These are phyloP conservation scores for Microplitis deprimator DNA, from an alignment of 2,888 invertebrate genomes.

Conservation along the genomic window DNA sequence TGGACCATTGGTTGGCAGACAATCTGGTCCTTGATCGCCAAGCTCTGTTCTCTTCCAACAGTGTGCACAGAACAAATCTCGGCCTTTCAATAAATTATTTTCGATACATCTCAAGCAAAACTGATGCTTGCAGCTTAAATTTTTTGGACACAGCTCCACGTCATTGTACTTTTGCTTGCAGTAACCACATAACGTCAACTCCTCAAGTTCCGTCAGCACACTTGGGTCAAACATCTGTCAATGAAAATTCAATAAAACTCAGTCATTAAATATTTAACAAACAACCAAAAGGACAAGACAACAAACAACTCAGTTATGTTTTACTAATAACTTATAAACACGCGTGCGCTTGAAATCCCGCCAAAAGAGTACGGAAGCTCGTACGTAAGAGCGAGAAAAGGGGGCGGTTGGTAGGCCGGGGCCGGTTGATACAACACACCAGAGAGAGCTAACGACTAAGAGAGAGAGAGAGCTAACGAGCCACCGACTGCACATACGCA, in stretches of 20 bases:
- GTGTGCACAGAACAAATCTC: slow-evolving; percentile 80
- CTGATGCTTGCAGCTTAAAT: slow-evolving; percentile 83
- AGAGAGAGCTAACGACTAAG: slow-evolving; percentile 23
- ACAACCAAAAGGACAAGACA: background rate
- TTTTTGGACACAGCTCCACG: slow-evolving; percentile 80
- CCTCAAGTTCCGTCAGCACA: slow-evolving; percentile 80
- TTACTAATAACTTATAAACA: slow-evolving; percentile 33
- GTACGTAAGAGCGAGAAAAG: slow-evolving; percentile 39
- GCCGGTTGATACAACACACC: slow-evolving; percentile 8
- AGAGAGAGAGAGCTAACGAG: slow-evolving; percentile 45
- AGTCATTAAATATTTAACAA: background rate
- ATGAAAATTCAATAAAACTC: slow-evolving; percentile 27
- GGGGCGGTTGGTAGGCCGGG: slow-evolving; percentile 39
- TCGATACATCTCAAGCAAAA: slow-evolving; percentile 84
- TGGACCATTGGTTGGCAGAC: slow-evolving; percentile 79
- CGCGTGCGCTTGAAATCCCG: slow-evolving; percentile 68
- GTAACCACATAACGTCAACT: slow-evolving; percentile 82
- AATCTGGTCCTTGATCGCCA: slow-evolving; percentile 79
- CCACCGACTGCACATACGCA: slow-evolving; percentile 24
- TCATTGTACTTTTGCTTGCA: slow-evolving; percentile 85
- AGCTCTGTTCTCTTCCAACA: slow-evolving; percentile 83
- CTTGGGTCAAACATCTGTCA: slow-evolving; percentile 75
- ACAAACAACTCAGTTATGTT: background rate
- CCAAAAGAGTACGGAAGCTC: slow-evolving; percentile 58
- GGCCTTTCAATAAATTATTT: slow-evolving; percentile 78